These are phyloP conservation scores for Larimichthys polyactis DNA, from an alignment of 2,113 vertebrate genomes.

Conservation along the genomic window DNA sequence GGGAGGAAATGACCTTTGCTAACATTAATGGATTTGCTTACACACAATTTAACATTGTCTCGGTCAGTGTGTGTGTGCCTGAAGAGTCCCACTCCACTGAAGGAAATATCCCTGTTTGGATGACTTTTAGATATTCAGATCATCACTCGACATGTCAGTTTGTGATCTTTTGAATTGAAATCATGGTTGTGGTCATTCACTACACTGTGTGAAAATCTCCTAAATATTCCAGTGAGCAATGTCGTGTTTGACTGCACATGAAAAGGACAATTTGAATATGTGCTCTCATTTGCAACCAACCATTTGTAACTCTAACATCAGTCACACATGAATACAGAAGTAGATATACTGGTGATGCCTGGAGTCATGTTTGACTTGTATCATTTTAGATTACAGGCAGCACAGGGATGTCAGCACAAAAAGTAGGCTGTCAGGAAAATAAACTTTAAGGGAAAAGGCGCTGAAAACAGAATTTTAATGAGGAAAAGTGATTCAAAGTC, in stretches of 20 bases:
- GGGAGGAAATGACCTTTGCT: constrained; percentile 39
- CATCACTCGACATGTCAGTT: neutral
- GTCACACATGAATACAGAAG: neutral
- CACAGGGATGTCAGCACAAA: neutral
- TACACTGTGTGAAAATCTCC: neutral
- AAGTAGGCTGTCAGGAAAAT: constrained; percentile 23
- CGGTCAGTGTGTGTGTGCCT: neutral
- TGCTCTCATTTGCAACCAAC: neutral
- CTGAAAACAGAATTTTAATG: constrained; percentile 8
- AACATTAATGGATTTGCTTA: constrained; percentile 21
- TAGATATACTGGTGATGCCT: constrained; percentile 4
- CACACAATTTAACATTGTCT: constrained; percentile 10
- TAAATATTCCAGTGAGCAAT: neutral
- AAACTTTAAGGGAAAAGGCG: neutral
- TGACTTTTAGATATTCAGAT: constrained; percentile 20
- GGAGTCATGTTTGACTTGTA: constrained; percentile 34
- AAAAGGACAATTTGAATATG: neutral
- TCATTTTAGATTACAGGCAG: constrained; percentile 10
- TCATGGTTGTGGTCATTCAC: neutral
- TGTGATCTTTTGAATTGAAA: neutral
- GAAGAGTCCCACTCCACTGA: neutral
- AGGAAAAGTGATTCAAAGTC: neutral
- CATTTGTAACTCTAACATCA: neutral
- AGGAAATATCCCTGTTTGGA: neutral
- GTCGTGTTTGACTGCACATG: neutral